Evolutionary conservation across 1,140 invertebrate genomes (phyloP).

Genomic region (Drosophila elegans): DNA sequence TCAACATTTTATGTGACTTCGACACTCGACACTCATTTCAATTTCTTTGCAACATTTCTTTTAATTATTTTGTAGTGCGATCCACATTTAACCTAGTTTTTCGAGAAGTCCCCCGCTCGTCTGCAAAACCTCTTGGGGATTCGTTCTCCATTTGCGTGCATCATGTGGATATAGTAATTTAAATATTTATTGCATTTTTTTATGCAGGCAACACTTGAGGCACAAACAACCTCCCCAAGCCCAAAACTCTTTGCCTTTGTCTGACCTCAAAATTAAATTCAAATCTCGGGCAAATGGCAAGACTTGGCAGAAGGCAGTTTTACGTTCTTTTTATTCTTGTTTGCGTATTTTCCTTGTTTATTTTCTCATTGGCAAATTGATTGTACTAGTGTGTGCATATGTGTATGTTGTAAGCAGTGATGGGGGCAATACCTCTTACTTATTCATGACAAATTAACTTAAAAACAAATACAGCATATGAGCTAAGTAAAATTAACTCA

Average conservation of each 20-base stretch:
- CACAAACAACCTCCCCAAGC: slow-evolving; percentile 23
- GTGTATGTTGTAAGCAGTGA: slow-evolving; percentile 6
- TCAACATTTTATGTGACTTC: not conserved
- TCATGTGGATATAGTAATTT: slow-evolving; percentile 76
- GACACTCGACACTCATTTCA: slow-evolving; percentile 33
- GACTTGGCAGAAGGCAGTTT: slow-evolving; percentile 44
- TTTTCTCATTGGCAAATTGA: slow-evolving; percentile 49
- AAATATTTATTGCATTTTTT: slow-evolving; percentile 83
- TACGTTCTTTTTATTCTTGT: not conserved
- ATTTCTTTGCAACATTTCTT: slow-evolving; percentile 41
- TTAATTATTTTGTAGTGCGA: slow-evolving; percentile 71
- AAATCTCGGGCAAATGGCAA: slow-evolving; percentile 75
- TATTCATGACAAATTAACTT: not conserved
- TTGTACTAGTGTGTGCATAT: slow-evolving; percentile 40
- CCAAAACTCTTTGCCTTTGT: slow-evolving; percentile 43
- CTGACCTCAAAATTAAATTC: slow-evolving; percentile 82
- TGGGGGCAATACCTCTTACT: not conserved
- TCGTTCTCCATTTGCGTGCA: slow-evolving; percentile 66
- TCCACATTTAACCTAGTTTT: slow-evolving; percentile 70
- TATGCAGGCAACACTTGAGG: slow-evolving; percentile 67
- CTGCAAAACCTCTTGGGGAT: not conserved
- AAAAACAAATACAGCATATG: not conserved
- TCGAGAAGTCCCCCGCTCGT: slow-evolving; percentile 29
- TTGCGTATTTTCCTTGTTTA: slow-evolving; percentile 12
- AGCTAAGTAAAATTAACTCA: too few relatives aligned